A percentile compares a stretch with the other conserved stretches of the same genome.
Conservation (phyloP, 1,140 invertebrate species). For the Drosophila baimaii region DNA sequence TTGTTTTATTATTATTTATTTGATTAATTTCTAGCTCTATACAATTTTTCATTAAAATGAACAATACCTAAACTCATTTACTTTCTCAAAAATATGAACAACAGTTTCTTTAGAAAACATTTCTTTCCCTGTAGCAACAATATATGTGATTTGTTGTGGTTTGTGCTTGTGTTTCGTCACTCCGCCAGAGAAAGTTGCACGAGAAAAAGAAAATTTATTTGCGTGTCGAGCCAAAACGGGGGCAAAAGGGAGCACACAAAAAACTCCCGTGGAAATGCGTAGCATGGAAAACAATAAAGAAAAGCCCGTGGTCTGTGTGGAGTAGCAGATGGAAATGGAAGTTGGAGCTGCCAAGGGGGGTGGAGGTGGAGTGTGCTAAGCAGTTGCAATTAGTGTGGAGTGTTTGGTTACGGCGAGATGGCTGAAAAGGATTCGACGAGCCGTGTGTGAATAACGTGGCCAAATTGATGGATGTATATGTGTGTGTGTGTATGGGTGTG, state of each 20-base stretch:
- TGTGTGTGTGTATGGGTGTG: slow-evolving; percentile 1
- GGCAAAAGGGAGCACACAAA: background rate
- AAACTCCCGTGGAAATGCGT: slow-evolving; percentile 9
- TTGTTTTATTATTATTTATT: background rate
- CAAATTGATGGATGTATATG: slow-evolving; percentile 61
- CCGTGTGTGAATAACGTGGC: slow-evolving; percentile 64
- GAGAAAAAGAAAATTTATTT: slow-evolving; percentile 74
- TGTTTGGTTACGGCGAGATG: slow-evolving; percentile 30
- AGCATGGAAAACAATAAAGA: slow-evolving; percentile 17
- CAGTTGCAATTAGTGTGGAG: slow-evolving; percentile 68
- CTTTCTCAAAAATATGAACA: too few species aligned
- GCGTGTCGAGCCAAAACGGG: slow-evolving; percentile 56
- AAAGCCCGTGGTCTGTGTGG: slow-evolving; percentile 11
- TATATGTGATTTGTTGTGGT: slow-evolving; percentile 31
- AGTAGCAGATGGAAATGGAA: slow-evolving; percentile 1
- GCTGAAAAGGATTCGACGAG: slow-evolving; percentile 43
- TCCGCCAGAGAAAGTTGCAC: slow-evolving; percentile 18
- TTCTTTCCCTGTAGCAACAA: slow-evolving; percentile 7
- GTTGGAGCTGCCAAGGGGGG: slow-evolving; percentile 7
- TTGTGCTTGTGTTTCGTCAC: slow-evolving; percentile 34
- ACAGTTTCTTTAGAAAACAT: too few species aligned
- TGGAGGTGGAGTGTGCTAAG: slow-evolving; percentile 38
- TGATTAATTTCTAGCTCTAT: background rate
- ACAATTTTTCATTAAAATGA: background rate
- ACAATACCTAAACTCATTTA: background rate